These are phyloP conservation scores for Procambarus virginalis DNA, from an alignment of 1,140 invertebrate species.

Conservation along the genomic window DNA sequence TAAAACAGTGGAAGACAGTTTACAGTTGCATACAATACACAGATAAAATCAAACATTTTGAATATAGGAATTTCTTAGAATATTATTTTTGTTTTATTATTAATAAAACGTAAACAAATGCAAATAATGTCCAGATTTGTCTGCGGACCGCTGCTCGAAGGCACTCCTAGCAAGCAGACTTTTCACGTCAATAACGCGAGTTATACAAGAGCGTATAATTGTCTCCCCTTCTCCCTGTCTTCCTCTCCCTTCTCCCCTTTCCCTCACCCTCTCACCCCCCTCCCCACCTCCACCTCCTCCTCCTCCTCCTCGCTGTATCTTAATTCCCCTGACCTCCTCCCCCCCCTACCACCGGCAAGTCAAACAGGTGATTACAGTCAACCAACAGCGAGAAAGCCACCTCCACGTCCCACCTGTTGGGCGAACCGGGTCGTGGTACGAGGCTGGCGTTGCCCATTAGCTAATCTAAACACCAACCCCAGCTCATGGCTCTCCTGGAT, in stretches of 20 bases:
- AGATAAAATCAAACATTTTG: no score
- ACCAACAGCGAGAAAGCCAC: not conserved
- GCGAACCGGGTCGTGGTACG: not conserved
- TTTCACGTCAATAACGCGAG: no score
- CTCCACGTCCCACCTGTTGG: not conserved
- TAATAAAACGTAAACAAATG: no score
- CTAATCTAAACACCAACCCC: constrained; percentile 1
- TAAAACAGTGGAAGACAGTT: no score
- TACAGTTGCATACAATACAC: no score
- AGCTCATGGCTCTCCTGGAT: constrained; percentile 5
- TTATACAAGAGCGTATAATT: no score
- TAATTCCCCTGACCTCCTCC: not conserved
- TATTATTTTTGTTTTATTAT: no score
- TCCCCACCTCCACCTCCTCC: not conserved
- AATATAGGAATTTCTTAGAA: no score
- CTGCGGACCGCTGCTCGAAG: no score
- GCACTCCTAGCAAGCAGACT: no score
- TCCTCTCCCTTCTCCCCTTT: not conserved
- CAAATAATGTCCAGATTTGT: no score
- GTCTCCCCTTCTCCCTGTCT: not conserved
- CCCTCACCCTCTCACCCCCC: not conserved
- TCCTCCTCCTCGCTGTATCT: not conserved
- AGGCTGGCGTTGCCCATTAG: constrained; percentile 20
- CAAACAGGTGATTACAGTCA: not conserved
- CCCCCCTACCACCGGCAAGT: no score